Conservation (phyloP, 2,113 vertebrate genomes). For the Carettochelys insculpta region DNA sequence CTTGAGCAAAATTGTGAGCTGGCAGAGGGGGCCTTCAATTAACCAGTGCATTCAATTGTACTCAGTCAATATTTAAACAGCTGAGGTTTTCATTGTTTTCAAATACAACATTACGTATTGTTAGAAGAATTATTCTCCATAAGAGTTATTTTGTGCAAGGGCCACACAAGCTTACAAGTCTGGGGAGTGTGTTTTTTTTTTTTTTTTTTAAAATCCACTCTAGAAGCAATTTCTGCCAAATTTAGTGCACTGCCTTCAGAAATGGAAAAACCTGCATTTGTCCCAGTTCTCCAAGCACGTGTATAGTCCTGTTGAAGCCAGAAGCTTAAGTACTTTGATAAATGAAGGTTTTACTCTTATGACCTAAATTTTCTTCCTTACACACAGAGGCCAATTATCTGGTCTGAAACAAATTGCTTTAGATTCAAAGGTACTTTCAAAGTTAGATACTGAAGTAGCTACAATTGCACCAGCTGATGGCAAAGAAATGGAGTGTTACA, state of each 20-base stretch:
- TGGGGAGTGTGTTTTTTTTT: not conserved
- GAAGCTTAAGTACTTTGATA: not conserved
- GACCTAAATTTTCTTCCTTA: not conserved
- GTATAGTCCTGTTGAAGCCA: not conserved
- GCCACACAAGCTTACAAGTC: fast-evolving
- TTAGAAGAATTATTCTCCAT: not conserved
- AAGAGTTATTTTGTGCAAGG: not conserved
- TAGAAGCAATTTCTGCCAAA: not conserved
- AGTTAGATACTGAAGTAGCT: not conserved
- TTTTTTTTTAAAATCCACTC: not conserved
- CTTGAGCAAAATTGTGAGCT: not conserved
- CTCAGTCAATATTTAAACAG: not conserved
- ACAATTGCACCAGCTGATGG: not conserved
- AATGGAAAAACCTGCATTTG: not conserved
- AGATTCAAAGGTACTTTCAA: not conserved
- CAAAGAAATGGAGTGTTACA: not conserved
- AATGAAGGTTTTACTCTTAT: not conserved
- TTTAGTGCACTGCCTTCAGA: not conserved
- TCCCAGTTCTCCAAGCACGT: not conserved
- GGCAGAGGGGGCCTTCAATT: not conserved
- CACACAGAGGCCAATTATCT: not conserved
- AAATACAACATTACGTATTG: not conserved
- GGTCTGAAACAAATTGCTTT: not conserved
- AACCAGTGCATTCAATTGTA: not conserved
- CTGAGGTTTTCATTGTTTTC: not conserved